Percentiles rank a stretch among this genome's conserved stretches.
Conservation (phyloP, 1,140 invertebrate species). For the Brachionus koreanus region DNA sequence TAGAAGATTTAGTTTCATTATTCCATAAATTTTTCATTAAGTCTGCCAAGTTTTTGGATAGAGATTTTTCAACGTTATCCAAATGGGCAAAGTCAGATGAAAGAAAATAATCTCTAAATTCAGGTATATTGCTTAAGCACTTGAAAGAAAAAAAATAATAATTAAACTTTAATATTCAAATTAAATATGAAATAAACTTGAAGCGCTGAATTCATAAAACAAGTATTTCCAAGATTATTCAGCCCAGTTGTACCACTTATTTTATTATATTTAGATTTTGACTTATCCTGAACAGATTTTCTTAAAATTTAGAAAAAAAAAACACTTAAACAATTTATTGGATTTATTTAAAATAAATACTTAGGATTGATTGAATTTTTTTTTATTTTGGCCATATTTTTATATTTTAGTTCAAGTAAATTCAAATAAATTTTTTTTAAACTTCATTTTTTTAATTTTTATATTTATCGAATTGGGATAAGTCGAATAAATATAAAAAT, state of each 20-base stretch:
- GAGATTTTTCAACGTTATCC: neutral
- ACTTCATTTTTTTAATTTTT: neutral
- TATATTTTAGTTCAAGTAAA: neutral
- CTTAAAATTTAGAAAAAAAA: neutral
- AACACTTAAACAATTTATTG: neutral
- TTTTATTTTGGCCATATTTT: neutral
- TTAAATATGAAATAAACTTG: neutral
- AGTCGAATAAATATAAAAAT: neutral
- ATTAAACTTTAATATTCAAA: neutral
- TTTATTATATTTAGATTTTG: neutral
- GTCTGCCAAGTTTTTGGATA: neutral
- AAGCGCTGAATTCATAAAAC: constrained; percentile 13
- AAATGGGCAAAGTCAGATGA: neutral
- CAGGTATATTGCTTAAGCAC: constrained; percentile 7
- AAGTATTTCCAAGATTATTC: neutral
- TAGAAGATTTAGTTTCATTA: too few relatives aligned
- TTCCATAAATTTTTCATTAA: neutral
- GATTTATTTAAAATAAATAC: neutral
- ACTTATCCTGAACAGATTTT: neutral
- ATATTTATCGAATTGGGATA: neutral
- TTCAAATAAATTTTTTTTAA: neutral
- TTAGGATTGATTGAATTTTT: neutral
- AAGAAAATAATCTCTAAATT: neutral
- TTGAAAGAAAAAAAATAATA: neutral
- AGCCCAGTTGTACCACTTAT: neutral